phyloP scores from a whole-genome alignment of 2,113 vertebrate species.

The Fukomys damarensis region DNA sequence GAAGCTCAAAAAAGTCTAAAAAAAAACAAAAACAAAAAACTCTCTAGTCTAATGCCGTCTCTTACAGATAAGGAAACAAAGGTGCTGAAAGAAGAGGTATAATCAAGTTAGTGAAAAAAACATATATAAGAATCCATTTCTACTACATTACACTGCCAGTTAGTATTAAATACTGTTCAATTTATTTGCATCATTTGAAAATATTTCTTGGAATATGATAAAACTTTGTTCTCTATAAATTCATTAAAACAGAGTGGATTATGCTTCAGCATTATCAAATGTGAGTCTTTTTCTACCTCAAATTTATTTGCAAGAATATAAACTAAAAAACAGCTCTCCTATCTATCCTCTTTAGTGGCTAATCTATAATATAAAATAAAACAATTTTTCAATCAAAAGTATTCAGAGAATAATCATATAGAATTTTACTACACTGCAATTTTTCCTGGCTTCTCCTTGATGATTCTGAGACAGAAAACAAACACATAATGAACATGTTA shows the following conservation, averaged over 20 bases:
- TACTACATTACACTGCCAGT: background rate
- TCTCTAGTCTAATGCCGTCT: background rate
- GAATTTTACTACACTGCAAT: constrained; percentile 9
- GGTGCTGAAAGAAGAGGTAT: background rate
- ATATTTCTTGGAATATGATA: background rate
- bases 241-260: background rate
- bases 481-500: constrained; percentile 56
- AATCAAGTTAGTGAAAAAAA: constrained; percentile 18
- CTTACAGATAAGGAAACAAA: constrained; percentile 33
- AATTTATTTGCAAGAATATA: background rate
- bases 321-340: constrained; percentile 35
- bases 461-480: constrained; percentile 20
- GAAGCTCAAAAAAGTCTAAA: constrained; percentile 40
- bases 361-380: constrained; percentile 36
- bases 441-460: constrained; percentile 15
- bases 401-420: constrained; percentile 40
- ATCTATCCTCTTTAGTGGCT: background rate
- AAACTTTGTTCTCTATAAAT: background rate
- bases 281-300: constrained; percentile 20
- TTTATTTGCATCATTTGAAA: constrained; percentile 59
- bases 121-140: background rate
- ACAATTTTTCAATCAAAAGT: background rate
- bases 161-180: constrained; percentile 13
- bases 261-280: background rate
- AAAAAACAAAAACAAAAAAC: background rate